Percentiles rank a stretch among this genome's conserved stretches.
These are phyloP conservation scores for Ophion ellenae DNA, from an alignment of 2,888 invertebrate genomes.

Conservation along the genomic window DNA sequence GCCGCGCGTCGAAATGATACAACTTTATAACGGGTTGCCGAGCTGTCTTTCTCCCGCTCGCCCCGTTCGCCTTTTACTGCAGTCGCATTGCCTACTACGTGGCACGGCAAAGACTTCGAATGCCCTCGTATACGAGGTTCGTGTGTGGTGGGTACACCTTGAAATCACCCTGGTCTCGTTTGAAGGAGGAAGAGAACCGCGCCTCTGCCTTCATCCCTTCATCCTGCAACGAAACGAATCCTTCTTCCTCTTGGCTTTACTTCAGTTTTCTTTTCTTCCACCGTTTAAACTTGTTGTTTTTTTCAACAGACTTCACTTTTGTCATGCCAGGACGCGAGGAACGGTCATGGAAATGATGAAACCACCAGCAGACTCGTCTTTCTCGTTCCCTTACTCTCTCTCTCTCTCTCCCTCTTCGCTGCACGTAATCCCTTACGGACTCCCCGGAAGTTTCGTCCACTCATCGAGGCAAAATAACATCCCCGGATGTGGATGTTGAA, in stretches of 20 bases:
- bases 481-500: slow-evolving; percentile 38
- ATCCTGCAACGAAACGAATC: background rate
- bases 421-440: slow-evolving; percentile 1
- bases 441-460: slow-evolving; percentile 38
- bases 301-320: background rate
- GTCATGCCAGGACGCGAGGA: background rate
- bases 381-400: background rate
- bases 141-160: background rate
- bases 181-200: background rate
- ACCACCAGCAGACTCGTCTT: background rate
- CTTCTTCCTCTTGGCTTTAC: background rate
- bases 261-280: background rate
- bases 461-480: slow-evolving; percentile 31
- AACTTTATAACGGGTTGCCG: slow-evolving; percentile 43
- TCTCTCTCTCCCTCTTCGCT: slow-evolving; percentile 12
- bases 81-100: slow-evolving; percentile 46
- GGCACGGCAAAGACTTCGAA: slow-evolving; percentile 16
- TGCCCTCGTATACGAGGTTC: slow-evolving; percentile 11
- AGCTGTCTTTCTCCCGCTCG: background rate
- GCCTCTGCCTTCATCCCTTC: background rate
- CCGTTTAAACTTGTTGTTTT: background rate
- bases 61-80: slow-evolving; percentile 46
- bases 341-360: background rate
- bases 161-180: slow-evolving; percentile 13
- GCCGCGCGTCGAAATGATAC: slow-evolving; percentile 35